Conservation (phyloP, 2,797 vertebrate genomes). For the Sebastes itinus region DNA sequence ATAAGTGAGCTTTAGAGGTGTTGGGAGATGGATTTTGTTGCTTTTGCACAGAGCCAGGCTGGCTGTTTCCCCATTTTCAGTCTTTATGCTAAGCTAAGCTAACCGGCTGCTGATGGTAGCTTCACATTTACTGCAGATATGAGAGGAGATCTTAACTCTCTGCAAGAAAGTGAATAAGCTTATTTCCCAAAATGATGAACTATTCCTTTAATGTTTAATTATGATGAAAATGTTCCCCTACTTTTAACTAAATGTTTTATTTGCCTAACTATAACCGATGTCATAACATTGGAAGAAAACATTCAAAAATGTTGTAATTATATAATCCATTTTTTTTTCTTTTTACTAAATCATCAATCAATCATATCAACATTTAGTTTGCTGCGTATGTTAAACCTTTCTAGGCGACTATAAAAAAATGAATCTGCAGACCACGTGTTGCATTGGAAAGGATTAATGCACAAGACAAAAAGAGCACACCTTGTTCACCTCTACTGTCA, state of each 20-base stretch:
- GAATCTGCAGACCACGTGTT: background rate
- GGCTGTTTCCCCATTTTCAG: background rate
- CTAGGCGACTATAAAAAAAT: background rate
- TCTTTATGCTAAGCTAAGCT: background rate
- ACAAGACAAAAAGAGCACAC: conserved; percentile 15
- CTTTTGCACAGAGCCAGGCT: background rate
- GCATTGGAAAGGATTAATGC: background rate
- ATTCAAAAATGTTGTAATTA: background rate
- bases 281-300: background rate
- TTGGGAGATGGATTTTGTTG: background rate
- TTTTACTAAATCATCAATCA: background rate
- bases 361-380: background rate
- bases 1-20: background rate
- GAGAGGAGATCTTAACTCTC: background rate
- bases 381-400: background rate
- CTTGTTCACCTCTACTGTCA: conserved; percentile 44
- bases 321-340: background rate
- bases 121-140: background rate
- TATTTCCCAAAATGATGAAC: background rate
- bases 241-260: background rate
- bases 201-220: background rate
- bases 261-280: background rate
- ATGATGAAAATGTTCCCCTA: background rate
- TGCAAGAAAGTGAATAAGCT: background rate
- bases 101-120: background rate